Evolutionary conservation across 2,888 invertebrate species (phyloP).

Genomic region (Aphrophora alni): DNA sequence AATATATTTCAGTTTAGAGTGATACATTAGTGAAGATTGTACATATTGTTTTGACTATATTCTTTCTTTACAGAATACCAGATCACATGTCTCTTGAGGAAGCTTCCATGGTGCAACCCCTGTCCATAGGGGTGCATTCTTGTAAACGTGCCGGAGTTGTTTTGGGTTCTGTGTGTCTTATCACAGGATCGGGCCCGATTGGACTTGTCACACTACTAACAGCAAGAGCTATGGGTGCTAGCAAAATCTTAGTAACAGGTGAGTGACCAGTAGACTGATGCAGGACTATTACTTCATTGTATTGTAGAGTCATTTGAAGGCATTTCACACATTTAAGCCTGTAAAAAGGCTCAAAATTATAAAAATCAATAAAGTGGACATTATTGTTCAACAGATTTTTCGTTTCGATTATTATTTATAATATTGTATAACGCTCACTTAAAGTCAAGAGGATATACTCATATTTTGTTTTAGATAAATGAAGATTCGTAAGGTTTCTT

Average conservation of each 20-base stretch:
- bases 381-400: no score
- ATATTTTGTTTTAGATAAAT: no score
- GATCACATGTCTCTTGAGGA: slow-evolving; percentile 89
- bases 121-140: slow-evolving; percentile 92
- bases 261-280: slow-evolving; percentile 45
- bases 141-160: slow-evolving; percentile 83
- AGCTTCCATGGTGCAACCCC: slow-evolving; percentile 89
- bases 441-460: no score
- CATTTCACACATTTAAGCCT: no score
- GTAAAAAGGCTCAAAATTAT: neutral
- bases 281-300: neutral
- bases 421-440: no score
- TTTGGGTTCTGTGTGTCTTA: slow-evolving; percentile 72
- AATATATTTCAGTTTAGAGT: no score
- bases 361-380: no score
- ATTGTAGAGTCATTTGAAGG: no score
- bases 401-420: no score
- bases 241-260: slow-evolving; percentile 80
- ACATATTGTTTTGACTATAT: no score
- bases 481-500: no score
- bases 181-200: slow-evolving; percentile 89
- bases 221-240: slow-evolving; percentile 85
- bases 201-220: slow-evolving; percentile 79
- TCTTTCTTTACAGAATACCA: slow-evolving; percentile 79
- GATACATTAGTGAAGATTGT: no score